These are phyloP conservation scores for Gnatocerus cornutus DNA, from an alignment of 2,888 invertebrate species.

Conservation along the genomic window DNA sequence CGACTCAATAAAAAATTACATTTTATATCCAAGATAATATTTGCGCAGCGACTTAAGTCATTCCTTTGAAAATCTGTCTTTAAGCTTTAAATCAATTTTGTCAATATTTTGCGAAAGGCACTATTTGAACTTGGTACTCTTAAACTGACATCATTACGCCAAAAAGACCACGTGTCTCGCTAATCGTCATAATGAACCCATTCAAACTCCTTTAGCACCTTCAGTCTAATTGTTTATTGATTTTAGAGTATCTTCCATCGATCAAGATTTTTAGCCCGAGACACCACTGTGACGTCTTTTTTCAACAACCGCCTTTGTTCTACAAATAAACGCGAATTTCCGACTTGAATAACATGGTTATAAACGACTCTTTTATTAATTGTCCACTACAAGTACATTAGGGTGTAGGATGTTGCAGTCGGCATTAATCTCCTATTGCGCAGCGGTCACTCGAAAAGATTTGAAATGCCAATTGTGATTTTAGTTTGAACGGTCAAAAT, in stretches of 20 bases:
- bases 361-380: slow-evolving; percentile 62
- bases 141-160: no score
- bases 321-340: slow-evolving; percentile 60
- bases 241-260: not conserved
- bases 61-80: slow-evolving; percentile 13
- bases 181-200: slow-evolving; percentile 26
- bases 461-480: not conserved
- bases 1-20: slow-evolving; percentile 9
- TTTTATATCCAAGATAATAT: slow-evolving; percentile 9
- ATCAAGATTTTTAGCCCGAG: slow-evolving; percentile 5
- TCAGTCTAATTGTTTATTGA: slow-evolving; percentile 21
- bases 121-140: not conserved
- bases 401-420: slow-evolving; percentile 53
- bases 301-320: not conserved
- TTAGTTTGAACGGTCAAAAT: slow-evolving; percentile 1
- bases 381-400: slow-evolving; percentile 50
- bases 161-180: slow-evolving; percentile 18
- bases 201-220: slow-evolving; percentile 24
- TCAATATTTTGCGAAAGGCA: slow-evolving; percentile 27
- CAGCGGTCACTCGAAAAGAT: slow-evolving; percentile 10
- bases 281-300: no score
- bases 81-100: slow-evolving; percentile 6
- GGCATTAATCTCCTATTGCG: slow-evolving; percentile 26
- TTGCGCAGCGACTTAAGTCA: slow-evolving; percentile 13
- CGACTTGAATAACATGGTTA: slow-evolving; percentile 59